Evolutionary conservation across 2,113 vertebrate species (phyloP).

Genomic region (Malaclemys terrapin): DNA sequence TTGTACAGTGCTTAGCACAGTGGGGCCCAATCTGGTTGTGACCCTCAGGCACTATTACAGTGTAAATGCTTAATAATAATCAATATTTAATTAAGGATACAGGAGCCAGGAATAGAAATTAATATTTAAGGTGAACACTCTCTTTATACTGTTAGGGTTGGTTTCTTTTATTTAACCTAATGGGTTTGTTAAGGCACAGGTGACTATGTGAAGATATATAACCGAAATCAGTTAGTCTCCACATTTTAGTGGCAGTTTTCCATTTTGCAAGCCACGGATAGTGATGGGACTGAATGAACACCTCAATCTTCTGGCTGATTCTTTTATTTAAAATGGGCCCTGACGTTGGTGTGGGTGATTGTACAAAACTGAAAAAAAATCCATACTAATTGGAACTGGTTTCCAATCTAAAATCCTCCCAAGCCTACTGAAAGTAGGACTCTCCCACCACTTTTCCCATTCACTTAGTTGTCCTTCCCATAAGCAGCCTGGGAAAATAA

Average conservation of each 20-base stretch:
- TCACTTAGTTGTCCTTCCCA: not conserved
- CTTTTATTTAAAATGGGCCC: not conserved
- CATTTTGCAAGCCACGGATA: not conserved
- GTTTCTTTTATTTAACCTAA: not conserved
- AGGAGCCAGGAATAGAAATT: not conserved
- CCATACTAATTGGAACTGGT: not conserved
- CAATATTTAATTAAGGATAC: not conserved
- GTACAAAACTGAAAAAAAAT: not conserved
- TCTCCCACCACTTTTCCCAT: not conserved
- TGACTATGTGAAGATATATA: not conserved
- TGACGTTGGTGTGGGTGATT: not conserved
- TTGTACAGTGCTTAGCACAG: not conserved
- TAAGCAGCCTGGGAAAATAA: too few relatives aligned
- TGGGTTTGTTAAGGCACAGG: not conserved
- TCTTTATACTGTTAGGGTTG: not conserved
- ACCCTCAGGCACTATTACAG: not conserved
- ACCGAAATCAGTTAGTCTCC: too few relatives aligned
- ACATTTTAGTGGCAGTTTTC: not conserved
- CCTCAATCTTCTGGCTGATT: not conserved
- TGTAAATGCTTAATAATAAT: not conserved
- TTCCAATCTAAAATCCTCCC: not conserved
- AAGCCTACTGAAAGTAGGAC: not conserved
- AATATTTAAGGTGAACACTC: not conserved
- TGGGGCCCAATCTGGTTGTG: not conserved
- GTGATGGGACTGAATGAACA: not conserved